A percentile compares a stretch with the other conserved stretches of the same genome.
phyloP scores from a whole-genome alignment of 2,888 invertebrate genomes.

The Andrena bicolor region DNA sequence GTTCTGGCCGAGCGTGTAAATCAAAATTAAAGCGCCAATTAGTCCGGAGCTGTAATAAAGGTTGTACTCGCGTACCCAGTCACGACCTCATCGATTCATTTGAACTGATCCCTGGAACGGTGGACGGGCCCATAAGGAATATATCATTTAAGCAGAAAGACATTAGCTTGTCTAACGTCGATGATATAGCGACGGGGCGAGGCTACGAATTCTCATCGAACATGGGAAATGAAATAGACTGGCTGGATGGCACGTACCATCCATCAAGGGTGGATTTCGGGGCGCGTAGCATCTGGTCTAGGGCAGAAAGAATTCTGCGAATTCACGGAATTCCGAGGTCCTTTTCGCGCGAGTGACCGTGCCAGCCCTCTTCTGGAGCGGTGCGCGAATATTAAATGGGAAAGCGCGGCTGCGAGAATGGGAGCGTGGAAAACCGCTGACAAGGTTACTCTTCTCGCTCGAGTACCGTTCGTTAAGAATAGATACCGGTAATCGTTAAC shows the following conservation, averaged over 20 bases:
- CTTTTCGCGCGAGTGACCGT: constrained; percentile 34
- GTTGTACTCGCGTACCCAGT: background rate
- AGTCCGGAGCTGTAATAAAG: background rate
- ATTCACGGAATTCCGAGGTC: constrained; percentile 38
- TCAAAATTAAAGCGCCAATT: constrained; percentile 37
- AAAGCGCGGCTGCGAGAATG: constrained; percentile 37
- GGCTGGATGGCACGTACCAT: constrained; percentile 21
- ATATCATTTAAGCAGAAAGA: constrained; percentile 40
- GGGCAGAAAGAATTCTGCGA: constrained; percentile 39
- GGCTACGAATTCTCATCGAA: constrained; percentile 40
- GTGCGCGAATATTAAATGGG: constrained; percentile 53
- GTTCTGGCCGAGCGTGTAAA: background rate
- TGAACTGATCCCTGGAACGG: background rate
- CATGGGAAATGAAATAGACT: constrained; percentile 41
- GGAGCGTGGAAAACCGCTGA: constrained; percentile 63
- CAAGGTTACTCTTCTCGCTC: constrained; percentile 32
- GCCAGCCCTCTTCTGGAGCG: background rate
- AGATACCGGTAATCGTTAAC: constrained; percentile 63
- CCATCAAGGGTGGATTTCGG: constrained; percentile 35
- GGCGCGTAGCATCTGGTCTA: constrained; percentile 4
- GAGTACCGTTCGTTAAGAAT: constrained; percentile 64
- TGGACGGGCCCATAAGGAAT: constrained; percentile 19
- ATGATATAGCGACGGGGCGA: constrained; percentile 22
- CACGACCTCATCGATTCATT: constrained; percentile 11
- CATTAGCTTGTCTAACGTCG: constrained; percentile 38